Evolutionary conservation across 2,797 vertebrate genomes (phyloP).

Genomic region (Hybognathus amarus): DNA sequence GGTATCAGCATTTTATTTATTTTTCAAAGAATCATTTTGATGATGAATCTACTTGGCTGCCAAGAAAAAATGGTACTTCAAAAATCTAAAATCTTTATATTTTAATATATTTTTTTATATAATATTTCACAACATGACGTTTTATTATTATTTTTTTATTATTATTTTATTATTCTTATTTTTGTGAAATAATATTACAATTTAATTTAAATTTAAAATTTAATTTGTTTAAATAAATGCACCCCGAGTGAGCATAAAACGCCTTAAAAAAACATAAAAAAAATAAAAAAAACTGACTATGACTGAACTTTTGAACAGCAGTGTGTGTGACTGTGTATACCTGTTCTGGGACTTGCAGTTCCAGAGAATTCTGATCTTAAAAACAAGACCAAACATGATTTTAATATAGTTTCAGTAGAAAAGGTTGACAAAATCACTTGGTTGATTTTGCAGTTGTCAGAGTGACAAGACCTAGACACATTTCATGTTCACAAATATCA

Average conservation of each 20-base stretch:
- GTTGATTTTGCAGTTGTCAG: constrained; percentile 43
- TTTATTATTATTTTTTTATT: no score
- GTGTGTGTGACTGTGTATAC: no score
- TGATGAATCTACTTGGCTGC: neutral
- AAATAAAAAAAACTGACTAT: neutral
- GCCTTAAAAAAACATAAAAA: no score
- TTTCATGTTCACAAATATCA: constrained; percentile 32
- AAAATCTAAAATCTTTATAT: no score
- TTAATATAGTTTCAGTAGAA: neutral
- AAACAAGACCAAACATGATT: constrained; percentile 1
- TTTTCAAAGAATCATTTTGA: neutral
- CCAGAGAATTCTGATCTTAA: neutral
- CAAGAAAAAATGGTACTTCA: neutral
- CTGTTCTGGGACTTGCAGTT: neutral
- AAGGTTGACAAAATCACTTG: constrained; percentile 18
- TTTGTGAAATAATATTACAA: neutral
- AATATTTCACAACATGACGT: neutral
- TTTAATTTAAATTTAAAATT: neutral
- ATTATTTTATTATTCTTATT: no score
- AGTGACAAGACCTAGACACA: constrained; percentile 44
- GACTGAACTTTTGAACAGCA: neutral
- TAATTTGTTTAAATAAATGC: neutral
- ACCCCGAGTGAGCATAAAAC: neutral
- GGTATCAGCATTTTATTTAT: neutral
- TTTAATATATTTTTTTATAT: no score